Percentiles rank a stretch among this genome's conserved stretches.
These are phyloP conservation scores for Pollimyrus isidori DNA, from an alignment of 2,113 vertebrate species.

Conservation along the genomic window DNA sequence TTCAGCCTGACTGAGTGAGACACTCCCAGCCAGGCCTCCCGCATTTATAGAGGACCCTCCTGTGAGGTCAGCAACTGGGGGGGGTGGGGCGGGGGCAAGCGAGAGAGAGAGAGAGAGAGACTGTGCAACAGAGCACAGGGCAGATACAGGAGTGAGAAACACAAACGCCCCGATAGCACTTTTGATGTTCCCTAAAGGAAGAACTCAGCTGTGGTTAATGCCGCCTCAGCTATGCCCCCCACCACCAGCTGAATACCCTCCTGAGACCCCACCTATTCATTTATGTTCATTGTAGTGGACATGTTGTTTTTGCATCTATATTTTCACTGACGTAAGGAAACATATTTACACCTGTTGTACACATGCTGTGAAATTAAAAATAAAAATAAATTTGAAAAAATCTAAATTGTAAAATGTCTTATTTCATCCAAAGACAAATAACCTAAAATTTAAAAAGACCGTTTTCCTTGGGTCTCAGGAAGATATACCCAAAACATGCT, in stretches of 20 bases:
- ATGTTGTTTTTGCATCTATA: no score
- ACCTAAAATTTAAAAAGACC: no score
- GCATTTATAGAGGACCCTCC: slow-evolving; percentile 40
- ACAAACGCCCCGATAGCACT: not conserved
- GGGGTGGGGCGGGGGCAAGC: not conserved
- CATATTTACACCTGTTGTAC: no score
- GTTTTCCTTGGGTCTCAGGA: no score
- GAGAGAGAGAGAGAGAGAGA: not conserved
- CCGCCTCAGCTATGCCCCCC: not conserved
- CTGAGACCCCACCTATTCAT: no score
- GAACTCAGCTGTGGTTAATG: not conserved
- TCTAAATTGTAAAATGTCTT: no score
- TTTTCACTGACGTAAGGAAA: no score
- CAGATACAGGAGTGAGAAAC: not conserved
- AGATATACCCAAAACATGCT: not conserved
- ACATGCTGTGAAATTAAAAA: no score
- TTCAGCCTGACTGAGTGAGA: slow-evolving; percentile 31
- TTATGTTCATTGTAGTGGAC: no score
- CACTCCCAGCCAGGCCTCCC: slow-evolving; percentile 25
- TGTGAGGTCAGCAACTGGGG: slow-evolving; percentile 27
- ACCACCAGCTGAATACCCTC: not conserved
- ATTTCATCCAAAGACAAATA: no score
- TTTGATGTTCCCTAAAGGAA: not conserved
- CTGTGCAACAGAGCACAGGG: not conserved
- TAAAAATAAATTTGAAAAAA: no score